Percentiles rank a stretch among this genome's conserved stretches.
These are phyloP conservation scores for Drosophila yooni DNA, from an alignment of 2,888 invertebrate species.

Conservation along the genomic window DNA sequence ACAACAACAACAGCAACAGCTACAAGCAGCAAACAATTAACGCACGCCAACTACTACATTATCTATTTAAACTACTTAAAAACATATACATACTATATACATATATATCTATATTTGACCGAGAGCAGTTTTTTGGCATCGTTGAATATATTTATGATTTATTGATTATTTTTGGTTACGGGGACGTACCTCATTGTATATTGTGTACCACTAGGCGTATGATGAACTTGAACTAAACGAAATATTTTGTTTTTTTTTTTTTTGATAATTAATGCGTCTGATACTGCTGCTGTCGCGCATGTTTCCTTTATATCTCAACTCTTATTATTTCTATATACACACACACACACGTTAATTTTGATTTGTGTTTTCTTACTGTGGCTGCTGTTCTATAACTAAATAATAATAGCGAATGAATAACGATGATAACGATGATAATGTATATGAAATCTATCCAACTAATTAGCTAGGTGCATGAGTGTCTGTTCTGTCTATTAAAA, in stretches of 20 bases:
- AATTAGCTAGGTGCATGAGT: slow-evolving; percentile 78
- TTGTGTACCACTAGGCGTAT: slow-evolving; percentile 79
- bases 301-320: slow-evolving; percentile 39
- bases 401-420: slow-evolving; percentile 51
- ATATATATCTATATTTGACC: slow-evolving; percentile 36
- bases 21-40: slow-evolving; percentile 70
- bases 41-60: slow-evolving; percentile 58
- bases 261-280: slow-evolving; percentile 44
- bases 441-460: slow-evolving; percentile 54
- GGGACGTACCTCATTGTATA: slow-evolving; percentile 62
- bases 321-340: slow-evolving; percentile 37
- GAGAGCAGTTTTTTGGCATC: slow-evolving; percentile 56
- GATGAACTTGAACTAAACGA: slow-evolving; percentile 52
- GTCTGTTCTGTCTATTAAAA: slow-evolving; percentile 69
- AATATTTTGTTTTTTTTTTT: slow-evolving; percentile 28
- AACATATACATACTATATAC: slow-evolving; percentile 20
- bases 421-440: slow-evolving; percentile 50
- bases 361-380: slow-evolving; percentile 44
- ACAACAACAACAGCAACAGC: slow-evolving; percentile 32
- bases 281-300: slow-evolving; percentile 74
- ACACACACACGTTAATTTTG: slow-evolving; percentile 15
- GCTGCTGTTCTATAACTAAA: slow-evolving; percentile 56
- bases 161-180: slow-evolving; percentile 38
- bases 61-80: slow-evolving; percentile 28
- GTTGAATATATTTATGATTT: slow-evolving; percentile 35